These are phyloP conservation scores for Karalla daura DNA, from an alignment of 2,797 vertebrate genomes.

Conservation along the genomic window DNA sequence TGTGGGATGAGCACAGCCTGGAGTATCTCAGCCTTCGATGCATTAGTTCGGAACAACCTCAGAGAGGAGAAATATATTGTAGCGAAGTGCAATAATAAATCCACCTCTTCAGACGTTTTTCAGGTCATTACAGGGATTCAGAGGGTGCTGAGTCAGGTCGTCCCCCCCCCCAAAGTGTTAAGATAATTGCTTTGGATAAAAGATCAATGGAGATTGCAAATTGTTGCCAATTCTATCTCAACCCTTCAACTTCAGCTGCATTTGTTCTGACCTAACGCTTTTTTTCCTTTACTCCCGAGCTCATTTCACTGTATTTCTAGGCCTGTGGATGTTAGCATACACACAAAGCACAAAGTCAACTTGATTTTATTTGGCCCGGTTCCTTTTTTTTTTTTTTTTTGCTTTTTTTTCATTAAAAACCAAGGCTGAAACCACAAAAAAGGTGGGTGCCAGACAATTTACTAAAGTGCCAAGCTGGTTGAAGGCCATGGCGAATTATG, in stretches of 20 bases:
- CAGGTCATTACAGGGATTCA: background rate
- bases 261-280: no score
- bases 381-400: background rate
- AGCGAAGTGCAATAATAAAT: background rate
- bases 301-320: background rate
- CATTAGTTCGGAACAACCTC: no score
- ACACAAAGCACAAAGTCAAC: background rate
- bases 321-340: background rate
- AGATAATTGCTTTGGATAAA: background rate
- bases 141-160: background rate
- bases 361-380: background rate
- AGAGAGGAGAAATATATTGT: background rate
- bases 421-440: background rate
- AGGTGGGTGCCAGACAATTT: conserved; percentile 11
- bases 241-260: no score
- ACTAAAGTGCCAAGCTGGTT: background rate
- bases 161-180: background rate
- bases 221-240: background rate
- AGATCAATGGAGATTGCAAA: background rate
- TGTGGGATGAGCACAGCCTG: no score
- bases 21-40: background rate
- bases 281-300: background rate
- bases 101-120: background rate
- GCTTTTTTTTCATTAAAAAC: background rate
- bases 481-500: conserved; percentile 1